These are phyloP conservation scores for Pagrus major DNA, from an alignment of 2,113 vertebrate genomes.

Conservation along the genomic window DNA sequence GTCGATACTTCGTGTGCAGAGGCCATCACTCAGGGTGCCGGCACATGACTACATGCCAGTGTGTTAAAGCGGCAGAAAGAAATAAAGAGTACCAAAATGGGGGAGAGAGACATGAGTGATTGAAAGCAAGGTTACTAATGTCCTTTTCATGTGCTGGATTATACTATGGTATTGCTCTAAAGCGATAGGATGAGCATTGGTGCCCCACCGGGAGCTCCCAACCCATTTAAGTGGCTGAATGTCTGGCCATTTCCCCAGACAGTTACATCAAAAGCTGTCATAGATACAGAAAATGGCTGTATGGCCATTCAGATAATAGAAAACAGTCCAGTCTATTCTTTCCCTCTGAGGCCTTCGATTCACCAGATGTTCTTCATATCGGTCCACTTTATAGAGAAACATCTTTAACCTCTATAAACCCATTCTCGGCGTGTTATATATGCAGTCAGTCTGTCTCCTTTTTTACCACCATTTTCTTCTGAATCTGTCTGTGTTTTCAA, in stretches of 20 bases:
- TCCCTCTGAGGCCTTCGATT: constrained; percentile 22
- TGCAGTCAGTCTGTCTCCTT: background rate
- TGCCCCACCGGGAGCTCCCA: constrained; percentile 22
- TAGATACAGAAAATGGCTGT: constrained; percentile 31
- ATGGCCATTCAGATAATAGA: constrained; percentile 30
- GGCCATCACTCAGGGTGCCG: constrained; percentile 48
- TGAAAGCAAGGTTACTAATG: constrained; percentile 51
- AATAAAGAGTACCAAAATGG: constrained; percentile 7
- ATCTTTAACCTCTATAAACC: background rate
- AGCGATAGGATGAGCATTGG: constrained; percentile 29
- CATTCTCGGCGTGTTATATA: background rate
- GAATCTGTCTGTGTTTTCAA: constrained; percentile 4
- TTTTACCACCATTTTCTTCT: too few species aligned
- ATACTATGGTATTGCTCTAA: constrained; percentile 32
- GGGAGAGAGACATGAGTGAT: constrained; percentile 34
- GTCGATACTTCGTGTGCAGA: constrained; percentile 35
- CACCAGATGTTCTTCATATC: constrained; percentile 3
- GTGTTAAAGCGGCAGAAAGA: constrained; percentile 18
- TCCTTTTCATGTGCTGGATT: constrained; percentile 56
- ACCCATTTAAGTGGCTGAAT: constrained; percentile 31
- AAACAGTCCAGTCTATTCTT: background rate
- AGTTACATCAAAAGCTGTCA: constrained; percentile 50
- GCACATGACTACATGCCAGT: constrained; percentile 26
- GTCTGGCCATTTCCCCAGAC: constrained; percentile 41
- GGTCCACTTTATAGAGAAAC: background rate